Evolutionary conservation across 2,888 invertebrate species (phyloP).

Genomic region (Eustalomyia histrio): DNA sequence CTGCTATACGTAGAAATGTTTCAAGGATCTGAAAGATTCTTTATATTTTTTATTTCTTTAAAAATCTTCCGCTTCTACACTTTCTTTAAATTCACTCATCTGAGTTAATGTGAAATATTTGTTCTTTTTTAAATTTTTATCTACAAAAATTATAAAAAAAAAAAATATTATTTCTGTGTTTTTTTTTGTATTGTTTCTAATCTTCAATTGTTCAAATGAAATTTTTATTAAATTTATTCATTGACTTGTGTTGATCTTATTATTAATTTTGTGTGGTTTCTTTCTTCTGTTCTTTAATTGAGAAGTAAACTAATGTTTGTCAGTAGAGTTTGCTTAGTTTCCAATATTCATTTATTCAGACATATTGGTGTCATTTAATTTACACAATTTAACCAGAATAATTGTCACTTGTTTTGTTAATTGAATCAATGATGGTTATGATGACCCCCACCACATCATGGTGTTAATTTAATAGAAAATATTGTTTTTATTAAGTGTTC

Average conservation of each 20-base stretch:
- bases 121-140: too few species aligned
- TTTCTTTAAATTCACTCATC: too few species aligned
- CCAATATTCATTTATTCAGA: slow-evolving; percentile 26
- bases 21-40: too few species aligned
- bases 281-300: slow-evolving; percentile 36
- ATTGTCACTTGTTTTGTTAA: slow-evolving; percentile 53
- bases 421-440: slow-evolving; percentile 32
- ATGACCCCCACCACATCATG: slow-evolving; percentile 26
- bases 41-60: too few species aligned
- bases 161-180: too few species aligned
- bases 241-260: slow-evolving; percentile 54
- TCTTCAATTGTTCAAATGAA: not conserved
- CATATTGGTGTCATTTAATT: slow-evolving; percentile 40
- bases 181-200: not conserved
- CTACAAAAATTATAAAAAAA: too few species aligned
- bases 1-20: too few species aligned
- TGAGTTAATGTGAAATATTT: too few species aligned
- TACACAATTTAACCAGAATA: slow-evolving; percentile 39
- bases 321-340: slow-evolving; percentile 22
- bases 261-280: slow-evolving; percentile 2
- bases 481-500: not conserved
- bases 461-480: slow-evolving; percentile 48
- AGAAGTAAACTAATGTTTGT: slow-evolving; percentile 24
- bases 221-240: slow-evolving; percentile 53
- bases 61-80: too few species aligned